Percentiles rank a stretch among this genome's conserved stretches.
Evolutionary conservation across 2,113 vertebrate genomes (phyloP).

Genomic region (Puntigrus tetrazona): DNA sequence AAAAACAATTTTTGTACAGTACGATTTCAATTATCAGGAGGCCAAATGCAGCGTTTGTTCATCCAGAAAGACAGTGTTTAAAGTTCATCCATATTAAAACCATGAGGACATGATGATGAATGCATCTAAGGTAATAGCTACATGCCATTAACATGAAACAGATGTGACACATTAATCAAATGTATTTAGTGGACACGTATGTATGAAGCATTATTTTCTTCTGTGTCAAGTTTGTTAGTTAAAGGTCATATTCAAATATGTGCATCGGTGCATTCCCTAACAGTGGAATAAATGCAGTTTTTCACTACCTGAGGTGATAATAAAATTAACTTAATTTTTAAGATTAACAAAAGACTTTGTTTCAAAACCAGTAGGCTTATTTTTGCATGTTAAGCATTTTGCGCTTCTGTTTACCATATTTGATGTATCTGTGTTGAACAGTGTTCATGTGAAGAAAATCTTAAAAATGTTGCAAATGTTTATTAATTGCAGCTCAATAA

Average conservation of each 20-base stretch:
- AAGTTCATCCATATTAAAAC: background rate
- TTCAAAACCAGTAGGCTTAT: background rate
- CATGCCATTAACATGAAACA: constrained; percentile 18
- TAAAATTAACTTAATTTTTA: too few relatives aligned
- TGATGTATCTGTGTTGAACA: background rate
- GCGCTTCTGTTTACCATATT: background rate
- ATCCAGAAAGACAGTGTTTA: background rate
- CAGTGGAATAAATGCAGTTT: background rate
- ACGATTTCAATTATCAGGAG: background rate
- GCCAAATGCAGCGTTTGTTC: too few relatives aligned
- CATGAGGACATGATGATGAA: background rate
- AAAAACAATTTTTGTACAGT: background rate
- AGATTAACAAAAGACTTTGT: too few relatives aligned
- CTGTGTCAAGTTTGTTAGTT: constrained; percentile 21
- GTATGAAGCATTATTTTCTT: constrained; percentile 4
- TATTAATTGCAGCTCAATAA: background rate
- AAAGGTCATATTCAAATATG: constrained; percentile 36
- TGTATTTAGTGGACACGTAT: background rate
- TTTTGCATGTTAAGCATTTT: background rate
- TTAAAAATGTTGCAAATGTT: background rate
- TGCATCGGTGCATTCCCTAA: background rate
- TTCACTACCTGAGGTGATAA: background rate
- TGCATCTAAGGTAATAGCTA: background rate
- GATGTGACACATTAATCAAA: background rate
- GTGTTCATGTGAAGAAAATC: too few relatives aligned